Evolutionary conservation across 2,797 vertebrate species (phyloP), one percentile per base, ranked within the genome.

Genomic region (Oceanodroma leucorhoa): DNA sequence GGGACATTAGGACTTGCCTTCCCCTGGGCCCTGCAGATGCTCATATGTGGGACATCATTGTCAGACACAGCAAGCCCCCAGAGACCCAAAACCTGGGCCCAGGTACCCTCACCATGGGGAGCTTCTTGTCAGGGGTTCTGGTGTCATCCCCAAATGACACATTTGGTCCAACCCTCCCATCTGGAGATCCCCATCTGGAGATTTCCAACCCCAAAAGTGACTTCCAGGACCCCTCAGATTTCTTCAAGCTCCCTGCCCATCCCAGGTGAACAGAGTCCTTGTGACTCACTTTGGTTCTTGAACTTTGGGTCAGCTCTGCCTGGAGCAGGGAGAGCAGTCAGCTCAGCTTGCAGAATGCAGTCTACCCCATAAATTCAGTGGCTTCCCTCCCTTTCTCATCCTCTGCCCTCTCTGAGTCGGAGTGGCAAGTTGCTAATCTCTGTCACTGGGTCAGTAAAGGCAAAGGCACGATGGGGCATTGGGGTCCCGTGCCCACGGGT

Each of bases 381-480:
- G 14, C 48, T 82, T 36, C 43, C 36, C 14, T 53, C 50, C 65
- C n/a, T 50, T 54, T 34, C 53, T 77, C 8, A 6, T 26, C 32
- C 57, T 29, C 73, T 66, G 36, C 24, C 29, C 38, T n/a, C 69
- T 76, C 60, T 24, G 32, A 58, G 38, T 29, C 1, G 1, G 46
- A 32, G 51, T 26, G 22, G 18, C 20, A 21, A 41, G 65, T 45
- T 61, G 16, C 40, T 53, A 2, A 34, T 19, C 20, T 69, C 62
- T 73, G 66, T 26, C 30, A 6, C 30, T 17, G 26, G 30, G 58
- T 88, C 30, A 58, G 51, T 48, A 77, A 58, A 48, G n/a, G 36
- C 34, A 41, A 75, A 89, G 70, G 27, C 27, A n/a, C 32, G 58
- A 34, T 0, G 4, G n/a, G 26, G 36, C 6, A 0, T 5, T 41